A percentile compares a stretch with the other conserved stretches of the same genome.
Evolutionary conservation across 1,140 invertebrate species (phyloP).

Genomic region (Artemia franciscana): DNA sequence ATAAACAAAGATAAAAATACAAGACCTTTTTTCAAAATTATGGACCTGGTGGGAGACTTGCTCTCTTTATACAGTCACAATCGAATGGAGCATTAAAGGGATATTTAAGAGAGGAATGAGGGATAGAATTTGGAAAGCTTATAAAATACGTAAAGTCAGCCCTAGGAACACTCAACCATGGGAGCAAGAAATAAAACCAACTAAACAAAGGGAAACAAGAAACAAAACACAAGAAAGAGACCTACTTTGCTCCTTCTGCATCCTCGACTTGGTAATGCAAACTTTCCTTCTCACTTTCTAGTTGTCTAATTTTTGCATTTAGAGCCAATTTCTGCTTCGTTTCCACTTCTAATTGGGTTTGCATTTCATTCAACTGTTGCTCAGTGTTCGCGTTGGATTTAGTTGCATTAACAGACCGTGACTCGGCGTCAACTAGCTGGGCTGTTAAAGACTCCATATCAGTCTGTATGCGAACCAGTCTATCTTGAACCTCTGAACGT

Average conservation of each 20-base stretch:
- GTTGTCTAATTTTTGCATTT: slow-evolving; percentile 58
- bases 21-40: too few relatives aligned
- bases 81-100: too few relatives aligned
- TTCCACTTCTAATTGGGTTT: slow-evolving; percentile 75
- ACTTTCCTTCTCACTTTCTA: slow-evolving; percentile 67
- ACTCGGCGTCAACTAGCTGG: slow-evolving; percentile 61
- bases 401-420: slow-evolving; percentile 41
- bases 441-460: slow-evolving; percentile 35
- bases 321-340: slow-evolving; percentile 74
- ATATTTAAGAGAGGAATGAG: too few relatives aligned
- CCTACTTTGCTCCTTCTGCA: slow-evolving; percentile 56
- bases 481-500: slow-evolving; percentile 42
- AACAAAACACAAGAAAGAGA: too few relatives aligned
- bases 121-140: too few relatives aligned
- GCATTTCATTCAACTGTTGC: slow-evolving; percentile 42
- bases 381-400: slow-evolving; percentile 56
- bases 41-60: too few relatives aligned
- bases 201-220: background rate
- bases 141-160: too few relatives aligned
- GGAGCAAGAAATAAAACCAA: too few relatives aligned
- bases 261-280: slow-evolving; percentile 81
- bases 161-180: too few relatives aligned
- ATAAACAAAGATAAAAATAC: too few relatives aligned
- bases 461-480: slow-evolving; percentile 31
- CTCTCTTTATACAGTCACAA: too few relatives aligned